Percentiles rank a stretch among this genome's conserved stretches.
Evolutionary conservation across 2,797 vertebrate species (phyloP).

Genomic region (Myotis vivesi): DNA sequence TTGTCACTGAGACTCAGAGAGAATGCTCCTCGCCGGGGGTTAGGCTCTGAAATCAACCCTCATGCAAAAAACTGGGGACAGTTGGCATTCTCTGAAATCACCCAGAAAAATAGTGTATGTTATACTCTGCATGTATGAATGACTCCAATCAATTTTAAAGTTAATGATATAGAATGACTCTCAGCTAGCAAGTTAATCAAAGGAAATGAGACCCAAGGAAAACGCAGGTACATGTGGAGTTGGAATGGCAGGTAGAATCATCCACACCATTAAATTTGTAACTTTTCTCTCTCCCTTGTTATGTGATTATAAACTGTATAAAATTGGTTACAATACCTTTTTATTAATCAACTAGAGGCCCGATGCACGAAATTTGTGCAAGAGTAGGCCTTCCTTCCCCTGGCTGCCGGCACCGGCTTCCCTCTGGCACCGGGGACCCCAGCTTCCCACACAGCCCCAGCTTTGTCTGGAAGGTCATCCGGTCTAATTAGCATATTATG

Average conservation of each 20-base stretch:
- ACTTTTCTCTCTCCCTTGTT: not conserved
- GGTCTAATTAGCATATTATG: too few relatives aligned
- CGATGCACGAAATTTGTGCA: too few relatives aligned
- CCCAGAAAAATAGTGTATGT: not conserved
- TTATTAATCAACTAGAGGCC: not conserved
- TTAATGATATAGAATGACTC: not conserved
- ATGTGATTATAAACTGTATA: not conserved
- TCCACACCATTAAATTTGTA: not conserved
- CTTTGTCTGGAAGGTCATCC: too few relatives aligned
- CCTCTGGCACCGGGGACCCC: too few relatives aligned
- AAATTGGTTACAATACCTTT: not conserved
- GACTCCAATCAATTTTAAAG: not conserved
- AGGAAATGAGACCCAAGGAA: not conserved
- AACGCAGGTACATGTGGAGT: not conserved
- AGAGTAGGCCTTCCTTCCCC: too few relatives aligned
- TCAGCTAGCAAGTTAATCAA: not conserved
- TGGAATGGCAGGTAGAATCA: not conserved
- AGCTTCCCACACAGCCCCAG: too few relatives aligned
- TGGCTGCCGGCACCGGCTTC: too few relatives aligned
- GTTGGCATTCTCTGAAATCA: not conserved
- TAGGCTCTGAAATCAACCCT: not conserved
- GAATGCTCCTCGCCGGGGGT: not conserved
- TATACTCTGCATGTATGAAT: not conserved
- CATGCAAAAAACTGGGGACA: not conserved
- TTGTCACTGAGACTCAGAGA: not conserved